These are phyloP conservation scores for Drosophila pruinosa DNA, from an alignment of 1,140 invertebrate species.

Conservation along the genomic window DNA sequence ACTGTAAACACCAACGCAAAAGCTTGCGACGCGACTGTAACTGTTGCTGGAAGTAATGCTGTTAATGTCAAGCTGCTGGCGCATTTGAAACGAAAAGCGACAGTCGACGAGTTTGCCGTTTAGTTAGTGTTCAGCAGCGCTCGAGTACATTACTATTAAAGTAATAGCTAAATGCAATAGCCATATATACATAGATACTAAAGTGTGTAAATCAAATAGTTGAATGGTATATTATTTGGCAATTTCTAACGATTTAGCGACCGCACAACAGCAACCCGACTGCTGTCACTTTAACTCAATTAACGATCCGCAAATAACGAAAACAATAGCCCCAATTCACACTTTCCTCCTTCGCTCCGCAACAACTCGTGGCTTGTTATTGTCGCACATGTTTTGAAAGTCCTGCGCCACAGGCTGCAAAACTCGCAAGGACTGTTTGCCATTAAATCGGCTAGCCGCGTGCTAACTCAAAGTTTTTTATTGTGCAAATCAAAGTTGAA, in stretches of 20 bases:
- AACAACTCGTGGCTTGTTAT: background rate
- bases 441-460: conserved; percentile 22
- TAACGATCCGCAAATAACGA: conserved; percentile 63
- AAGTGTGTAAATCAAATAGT: conserved; percentile 19
- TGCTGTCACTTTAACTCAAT: conserved; percentile 76
- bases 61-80: background rate
- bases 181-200: conserved; percentile 5
- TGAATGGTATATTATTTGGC: conserved; percentile 53
- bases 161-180: background rate
- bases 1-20: conserved; percentile 1
- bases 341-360: background rate
- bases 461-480: conserved; percentile 64
- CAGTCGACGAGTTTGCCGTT: conserved; percentile 27
- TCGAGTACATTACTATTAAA: conserved; percentile 55
- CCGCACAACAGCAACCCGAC: conserved; percentile 24
- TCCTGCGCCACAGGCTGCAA: conserved; percentile 29
- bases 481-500: conserved; percentile 53
- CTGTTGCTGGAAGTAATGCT: background rate
- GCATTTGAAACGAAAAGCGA: conserved; percentile 63
- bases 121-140: conserved; percentile 65
- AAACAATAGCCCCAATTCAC: conserved; percentile 19
- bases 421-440: conserved; percentile 57
- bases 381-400: conserved; percentile 62
- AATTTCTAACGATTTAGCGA: conserved; percentile 39
- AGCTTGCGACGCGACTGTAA: conserved; percentile 12